phyloP scores from a whole-genome alignment of 2,888 invertebrate genomes.

The Eupsilia transversa region DNA sequence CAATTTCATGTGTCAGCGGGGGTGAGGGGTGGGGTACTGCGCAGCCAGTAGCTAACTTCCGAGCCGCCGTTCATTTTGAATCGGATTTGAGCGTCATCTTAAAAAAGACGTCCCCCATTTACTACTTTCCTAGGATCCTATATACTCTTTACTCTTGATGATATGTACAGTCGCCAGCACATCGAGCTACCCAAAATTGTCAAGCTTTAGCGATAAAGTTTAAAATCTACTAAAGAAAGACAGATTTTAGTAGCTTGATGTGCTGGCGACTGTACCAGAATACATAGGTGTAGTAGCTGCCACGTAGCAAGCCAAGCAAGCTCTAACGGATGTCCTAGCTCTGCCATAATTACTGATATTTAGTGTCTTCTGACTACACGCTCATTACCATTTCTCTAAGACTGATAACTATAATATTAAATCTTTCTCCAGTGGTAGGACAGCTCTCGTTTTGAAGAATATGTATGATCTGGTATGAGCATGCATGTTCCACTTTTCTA shows the following conservation, averaged over 20 bases:
- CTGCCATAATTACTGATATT: slow-evolving; percentile 21
- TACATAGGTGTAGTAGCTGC: background rate
- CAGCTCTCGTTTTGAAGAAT: slow-evolving; percentile 33
- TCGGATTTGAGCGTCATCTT: background rate
- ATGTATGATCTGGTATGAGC: slow-evolving; percentile 1
- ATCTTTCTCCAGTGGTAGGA: slow-evolving; percentile 40
- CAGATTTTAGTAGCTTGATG: no score
- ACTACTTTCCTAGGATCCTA: background rate
- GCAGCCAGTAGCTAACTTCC: no score
- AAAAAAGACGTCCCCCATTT: background rate
- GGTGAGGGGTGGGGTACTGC: no score
- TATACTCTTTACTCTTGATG: background rate
- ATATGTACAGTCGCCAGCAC: no score
- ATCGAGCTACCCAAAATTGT: no score
- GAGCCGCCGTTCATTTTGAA: no score
- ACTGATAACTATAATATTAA: slow-evolving; percentile 46
- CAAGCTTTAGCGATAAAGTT: no score
- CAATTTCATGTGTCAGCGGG: no score
- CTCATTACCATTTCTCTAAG: slow-evolving; percentile 47
- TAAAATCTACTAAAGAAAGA: no score
- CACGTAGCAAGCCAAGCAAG: background rate
- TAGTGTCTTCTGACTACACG: background rate
- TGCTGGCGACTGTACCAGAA: no score
- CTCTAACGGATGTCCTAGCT: slow-evolving; percentile 28
- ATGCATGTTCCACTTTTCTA: slow-evolving; percentile 21